phyloP scores from a whole-genome alignment of 2,113 vertebrate species.

The Mus pahari region DNA sequence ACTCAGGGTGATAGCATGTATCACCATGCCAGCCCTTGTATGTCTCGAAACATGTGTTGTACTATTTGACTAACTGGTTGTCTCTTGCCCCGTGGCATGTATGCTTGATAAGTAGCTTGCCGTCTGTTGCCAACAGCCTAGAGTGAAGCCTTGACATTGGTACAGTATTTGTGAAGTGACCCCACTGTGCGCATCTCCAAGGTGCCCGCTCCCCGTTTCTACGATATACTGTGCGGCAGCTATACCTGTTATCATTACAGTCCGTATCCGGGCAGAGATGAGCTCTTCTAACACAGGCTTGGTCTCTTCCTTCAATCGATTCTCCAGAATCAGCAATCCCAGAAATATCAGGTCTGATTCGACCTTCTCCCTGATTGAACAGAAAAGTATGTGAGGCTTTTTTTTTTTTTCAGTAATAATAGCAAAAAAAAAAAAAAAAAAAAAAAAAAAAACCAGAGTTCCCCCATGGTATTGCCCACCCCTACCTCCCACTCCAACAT shows the following conservation, averaged over 20 bases:
- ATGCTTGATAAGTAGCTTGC: background rate
- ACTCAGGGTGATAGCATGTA: background rate
- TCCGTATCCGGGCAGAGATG: constrained; percentile 85
- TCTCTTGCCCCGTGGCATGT: background rate
- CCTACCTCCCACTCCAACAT: too few relatives aligned
- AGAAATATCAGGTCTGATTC: constrained; percentile 88
- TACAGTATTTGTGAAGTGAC: background rate
- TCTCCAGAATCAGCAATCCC: constrained; percentile 90
- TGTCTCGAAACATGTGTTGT: background rate
- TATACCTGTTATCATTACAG: constrained; percentile 90
- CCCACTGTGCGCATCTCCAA: background rate
- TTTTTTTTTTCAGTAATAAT: background rate
- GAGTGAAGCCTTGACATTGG: background rate
- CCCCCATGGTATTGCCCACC: background rate
- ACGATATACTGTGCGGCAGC: background rate
- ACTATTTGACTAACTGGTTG: constrained; percentile 1
- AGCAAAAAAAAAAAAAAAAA: background rate
- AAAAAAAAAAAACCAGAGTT: too few relatives aligned
- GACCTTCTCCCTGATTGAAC: constrained; percentile 83
- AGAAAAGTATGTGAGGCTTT: background rate
- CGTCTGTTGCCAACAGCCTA: background rate
- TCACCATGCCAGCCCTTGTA: background rate
- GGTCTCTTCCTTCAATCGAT: constrained; percentile 87
- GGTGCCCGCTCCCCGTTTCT: background rate
- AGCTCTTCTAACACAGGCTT: constrained; percentile 87